phyloP scores from a whole-genome alignment of 2,113 vertebrate genomes.

The Blennius ocellaris region DNA sequence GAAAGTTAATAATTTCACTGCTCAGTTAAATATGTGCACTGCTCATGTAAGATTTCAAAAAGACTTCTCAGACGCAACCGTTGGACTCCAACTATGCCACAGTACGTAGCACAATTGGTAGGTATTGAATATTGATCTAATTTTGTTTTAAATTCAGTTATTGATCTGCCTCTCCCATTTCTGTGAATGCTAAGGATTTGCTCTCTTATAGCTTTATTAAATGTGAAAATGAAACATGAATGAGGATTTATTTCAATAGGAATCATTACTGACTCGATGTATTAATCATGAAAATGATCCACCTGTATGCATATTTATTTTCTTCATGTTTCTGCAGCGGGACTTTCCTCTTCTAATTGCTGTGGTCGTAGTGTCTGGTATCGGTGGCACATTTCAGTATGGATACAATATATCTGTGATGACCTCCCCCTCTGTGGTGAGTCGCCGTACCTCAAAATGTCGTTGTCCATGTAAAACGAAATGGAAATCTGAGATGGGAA shows the following conservation, averaged over 20 bases:
- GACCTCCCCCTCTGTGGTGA: slow-evolving; percentile 86
- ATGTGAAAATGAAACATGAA: too few relatives aligned
- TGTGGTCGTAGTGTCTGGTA: slow-evolving; percentile 78
- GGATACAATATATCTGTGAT: slow-evolving; percentile 85
- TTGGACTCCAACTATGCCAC: slow-evolving; percentile 52
- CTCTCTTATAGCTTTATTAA: too few relatives aligned
- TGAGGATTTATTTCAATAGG: too few relatives aligned
- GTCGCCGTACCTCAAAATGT: slow-evolving; percentile 36
- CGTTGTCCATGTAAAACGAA: too few relatives aligned
- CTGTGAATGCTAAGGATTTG: too few relatives aligned
- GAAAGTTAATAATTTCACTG: slow-evolving; percentile 52
- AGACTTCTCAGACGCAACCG: not conserved
- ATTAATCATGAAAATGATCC: too few relatives aligned
- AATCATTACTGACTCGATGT: too few relatives aligned
- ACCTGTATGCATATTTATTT: too few relatives aligned
- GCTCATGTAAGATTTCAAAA: not conserved
- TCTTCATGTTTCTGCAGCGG: slow-evolving; percentile 59
- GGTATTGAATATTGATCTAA: slow-evolving; percentile 6
- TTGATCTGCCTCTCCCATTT: too few relatives aligned
- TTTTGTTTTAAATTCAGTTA: not conserved
- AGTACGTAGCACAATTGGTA: slow-evolving; percentile 63
- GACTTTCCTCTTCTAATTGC: slow-evolving; percentile 71
- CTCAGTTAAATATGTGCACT: slow-evolving; percentile 24
- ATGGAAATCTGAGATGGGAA: too few relatives aligned
- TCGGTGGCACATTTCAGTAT: slow-evolving; percentile 88